Percentiles rank a stretch among this genome's conserved stretches.
phyloP scores from a whole-genome alignment of 37 sponge, comb jelly and placozoan genomes.

The Amphimedon queenslandica region DNA sequence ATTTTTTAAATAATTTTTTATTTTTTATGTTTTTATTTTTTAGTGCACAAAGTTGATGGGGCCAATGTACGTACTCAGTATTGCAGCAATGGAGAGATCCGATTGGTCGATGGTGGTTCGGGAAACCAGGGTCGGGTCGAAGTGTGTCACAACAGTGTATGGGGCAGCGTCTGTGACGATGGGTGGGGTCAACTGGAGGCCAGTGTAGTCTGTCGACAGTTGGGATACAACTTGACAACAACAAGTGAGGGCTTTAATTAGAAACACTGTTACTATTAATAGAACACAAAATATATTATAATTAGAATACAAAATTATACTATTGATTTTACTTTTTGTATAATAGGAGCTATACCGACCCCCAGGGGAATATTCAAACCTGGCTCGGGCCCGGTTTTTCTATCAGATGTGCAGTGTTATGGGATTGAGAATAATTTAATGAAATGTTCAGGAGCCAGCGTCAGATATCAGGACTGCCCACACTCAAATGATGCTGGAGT shows the following conservation, averaged over 20 bases:
- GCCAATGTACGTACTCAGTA: no score
- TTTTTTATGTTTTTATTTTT: no score
- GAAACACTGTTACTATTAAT: no score
- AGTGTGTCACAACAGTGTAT: conserved; percentile 16
- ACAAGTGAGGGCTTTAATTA: no score
- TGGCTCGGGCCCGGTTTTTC: conserved; percentile 24
- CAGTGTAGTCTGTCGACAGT: conserved; percentile 25
- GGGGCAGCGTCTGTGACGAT: conserved; percentile 42
- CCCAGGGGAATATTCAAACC: neutral
- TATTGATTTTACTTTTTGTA: no score
- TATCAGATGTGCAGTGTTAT: conserved; percentile 6
- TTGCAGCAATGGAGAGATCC: conserved; percentile 12
- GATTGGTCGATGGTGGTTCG: conserved; percentile 16
- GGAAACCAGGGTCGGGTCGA: conserved; percentile 15
- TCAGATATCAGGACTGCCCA: conserved; percentile 8
- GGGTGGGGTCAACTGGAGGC: conserved; percentile 15
- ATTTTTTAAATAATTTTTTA: no score
- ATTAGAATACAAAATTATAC: no score
- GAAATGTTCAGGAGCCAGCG: conserved; percentile 6
- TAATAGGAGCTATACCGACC: conserved; percentile 4
- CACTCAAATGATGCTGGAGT: conserved; percentile 48
- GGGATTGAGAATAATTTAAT: neutral
- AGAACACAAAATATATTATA: neutral
- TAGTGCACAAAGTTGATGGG: no score
- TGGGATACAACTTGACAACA: conserved; percentile 7